Evolutionary conservation across 2,113 vertebrate species (phyloP), one percentile per base, ranked within the genome.

Genomic region (Entomyzon cyanotis): DNA sequence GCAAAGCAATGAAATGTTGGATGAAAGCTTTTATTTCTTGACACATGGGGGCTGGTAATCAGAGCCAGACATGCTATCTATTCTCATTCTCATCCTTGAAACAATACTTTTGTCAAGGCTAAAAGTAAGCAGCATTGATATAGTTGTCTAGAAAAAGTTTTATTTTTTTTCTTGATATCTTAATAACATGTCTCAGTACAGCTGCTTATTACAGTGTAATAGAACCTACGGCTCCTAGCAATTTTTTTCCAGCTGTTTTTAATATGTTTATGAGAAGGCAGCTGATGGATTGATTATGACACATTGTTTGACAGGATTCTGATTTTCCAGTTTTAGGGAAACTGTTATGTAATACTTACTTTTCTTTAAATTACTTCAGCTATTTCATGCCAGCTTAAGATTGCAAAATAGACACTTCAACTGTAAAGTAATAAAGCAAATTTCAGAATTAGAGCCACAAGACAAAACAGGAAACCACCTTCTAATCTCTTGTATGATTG

Each of bases 341-440:
- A 91, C 70, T 84, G 63, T 76, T 95, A 46, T 10, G 17, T 87
- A 97, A 92, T n/a, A 49, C 50, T 94, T 95, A 92, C 60, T 44
- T 96, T 84, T 95, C 75, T 95, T 96, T 94, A 96, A 95, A 92
- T 95, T 87, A 67, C 64, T 94, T 96, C 56, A 83, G 58, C 96
- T 95, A 69, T 79, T 96, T 96, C 47, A 35, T 96, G 70, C 70
- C 44, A 86, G 71, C 15, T 58, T 91, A 84, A 84, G 41, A 76
- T 47, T 94, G 59, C 35, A 94, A 76, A 90, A 87, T 60, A 93
- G 46, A 92, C 7, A 25, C 21, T 80, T 92, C 62, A 71, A 11
- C 49, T 96, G 19, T 82, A 94, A 94, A 94, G 52, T 31, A 79
- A n/a, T 92, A 93, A 89, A 88, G 18, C 12, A 95, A 74, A 41